These are phyloP conservation scores for Thunnus maccoyii DNA, from an alignment of 2,113 vertebrate species.

Conservation along the genomic window DNA sequence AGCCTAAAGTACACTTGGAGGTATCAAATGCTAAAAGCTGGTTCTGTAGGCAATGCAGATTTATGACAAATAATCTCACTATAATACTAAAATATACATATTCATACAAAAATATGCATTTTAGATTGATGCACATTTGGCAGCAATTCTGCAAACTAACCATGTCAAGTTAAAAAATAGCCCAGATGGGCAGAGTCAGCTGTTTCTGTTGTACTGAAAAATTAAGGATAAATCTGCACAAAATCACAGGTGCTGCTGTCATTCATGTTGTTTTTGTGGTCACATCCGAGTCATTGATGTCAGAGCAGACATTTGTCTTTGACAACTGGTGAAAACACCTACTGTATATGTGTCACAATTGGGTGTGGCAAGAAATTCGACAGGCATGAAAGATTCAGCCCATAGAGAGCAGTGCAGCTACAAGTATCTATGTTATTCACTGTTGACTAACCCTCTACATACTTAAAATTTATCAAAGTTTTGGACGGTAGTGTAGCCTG, in stretches of 20 bases:
- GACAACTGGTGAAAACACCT: neutral
- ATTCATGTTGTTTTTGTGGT: no score
- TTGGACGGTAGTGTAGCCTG: neutral
- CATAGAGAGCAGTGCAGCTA: neutral
- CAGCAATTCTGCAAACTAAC: constrained; percentile 6
- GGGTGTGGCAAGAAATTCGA: neutral
- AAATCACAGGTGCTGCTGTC: neutral
- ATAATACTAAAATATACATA: constrained; percentile 31
- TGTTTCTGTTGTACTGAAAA: neutral
- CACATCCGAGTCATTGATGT: neutral
- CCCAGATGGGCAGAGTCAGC: neutral
- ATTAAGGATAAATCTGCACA: neutral
- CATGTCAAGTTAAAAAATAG: neutral
- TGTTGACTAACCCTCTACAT: neutral
- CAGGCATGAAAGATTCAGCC: neutral
- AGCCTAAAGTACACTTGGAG: constrained; percentile 5
- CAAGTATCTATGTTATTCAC: neutral
- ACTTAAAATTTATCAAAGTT: neutral
- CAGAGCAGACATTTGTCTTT: neutral
- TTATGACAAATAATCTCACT: constrained; percentile 29
- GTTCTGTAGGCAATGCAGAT: neutral
- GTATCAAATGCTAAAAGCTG: neutral
- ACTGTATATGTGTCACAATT: neutral
- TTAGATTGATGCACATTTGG: neutral
- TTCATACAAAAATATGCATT: constrained; percentile 38